Percentiles rank a stretch among this genome's conserved stretches.
These are phyloP conservation scores for Dendrolimus houi DNA, from an alignment of 2,888 invertebrate species.

Conservation along the genomic window DNA sequence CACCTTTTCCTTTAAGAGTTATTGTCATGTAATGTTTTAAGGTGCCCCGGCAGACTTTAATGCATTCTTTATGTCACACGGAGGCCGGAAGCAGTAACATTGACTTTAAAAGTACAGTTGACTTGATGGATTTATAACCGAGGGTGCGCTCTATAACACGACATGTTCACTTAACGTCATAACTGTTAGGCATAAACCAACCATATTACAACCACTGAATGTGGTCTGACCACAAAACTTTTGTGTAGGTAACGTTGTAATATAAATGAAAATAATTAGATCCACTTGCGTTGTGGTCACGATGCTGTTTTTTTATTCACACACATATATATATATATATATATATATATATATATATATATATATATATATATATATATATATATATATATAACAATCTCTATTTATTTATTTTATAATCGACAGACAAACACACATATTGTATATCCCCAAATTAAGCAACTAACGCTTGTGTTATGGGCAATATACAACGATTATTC, in stretches of 20 bases:
- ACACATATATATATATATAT: no score
- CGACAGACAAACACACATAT: no score
- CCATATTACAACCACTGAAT: background rate
- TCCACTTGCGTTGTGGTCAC: background rate
- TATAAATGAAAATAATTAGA: background rate
- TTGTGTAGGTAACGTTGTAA: background rate
- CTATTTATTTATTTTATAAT: no score
- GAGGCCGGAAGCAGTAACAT: slow-evolving; percentile 22
- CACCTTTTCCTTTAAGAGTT: no score
- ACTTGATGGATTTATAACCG: slow-evolving; percentile 44
- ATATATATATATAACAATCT: no score
- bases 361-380: no score
- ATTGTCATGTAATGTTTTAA: no score
- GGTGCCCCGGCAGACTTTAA: background rate
- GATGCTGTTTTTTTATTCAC: no score
- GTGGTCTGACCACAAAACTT: background rate
- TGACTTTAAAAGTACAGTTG: slow-evolving; percentile 30
- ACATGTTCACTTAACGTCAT: background rate
- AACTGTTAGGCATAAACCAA: background rate
- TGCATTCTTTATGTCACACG: slow-evolving; percentile 8
- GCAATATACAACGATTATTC: no score
- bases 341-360: no score
- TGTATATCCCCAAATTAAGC: no score
- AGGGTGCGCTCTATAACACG: slow-evolving; percentile 14
- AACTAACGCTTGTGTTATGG: no score